Conservation (phyloP, 1,140 invertebrate genomes). For the Paramacrobiotus metropolitanus region DNA sequence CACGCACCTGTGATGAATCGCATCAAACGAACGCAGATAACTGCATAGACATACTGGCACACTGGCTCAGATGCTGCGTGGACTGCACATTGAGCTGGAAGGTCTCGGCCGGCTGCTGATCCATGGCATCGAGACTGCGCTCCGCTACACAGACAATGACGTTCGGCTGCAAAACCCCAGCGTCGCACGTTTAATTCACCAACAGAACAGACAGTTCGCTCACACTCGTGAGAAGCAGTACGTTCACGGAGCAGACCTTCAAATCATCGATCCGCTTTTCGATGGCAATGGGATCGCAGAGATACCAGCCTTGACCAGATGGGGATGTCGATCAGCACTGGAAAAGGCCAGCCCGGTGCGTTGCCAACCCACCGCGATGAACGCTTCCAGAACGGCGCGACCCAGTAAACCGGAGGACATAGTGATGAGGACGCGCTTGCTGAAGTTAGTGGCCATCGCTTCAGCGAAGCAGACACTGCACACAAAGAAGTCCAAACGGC, state of each 20-base stretch:
- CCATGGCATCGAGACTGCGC: constrained; percentile 28
- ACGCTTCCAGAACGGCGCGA: constrained; percentile 21
- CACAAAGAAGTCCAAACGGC: too few species aligned
- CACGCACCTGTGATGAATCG: background rate
- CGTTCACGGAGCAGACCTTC: constrained; percentile 14
- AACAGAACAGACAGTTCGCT: background rate
- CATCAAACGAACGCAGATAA: background rate
- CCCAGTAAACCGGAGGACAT: constrained; percentile 30
- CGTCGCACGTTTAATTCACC: too few species aligned
- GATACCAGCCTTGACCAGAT: constrained; percentile 22
- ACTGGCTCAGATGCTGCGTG: constrained; percentile 23
- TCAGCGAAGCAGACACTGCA: too few species aligned
- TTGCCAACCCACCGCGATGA: constrained; percentile 19
- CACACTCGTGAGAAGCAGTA: background rate
- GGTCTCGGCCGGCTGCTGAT: constrained; percentile 24
- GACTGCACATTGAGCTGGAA: constrained; percentile 25
- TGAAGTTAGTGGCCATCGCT: too few species aligned
- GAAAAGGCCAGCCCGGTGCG: constrained; percentile 24
- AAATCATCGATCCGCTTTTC: constrained; percentile 17
- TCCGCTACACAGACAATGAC: constrained; percentile 30
- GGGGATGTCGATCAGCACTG: constrained; percentile 14
- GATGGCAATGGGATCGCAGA: constrained; percentile 20
- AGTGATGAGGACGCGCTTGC: constrained; percentile 23
- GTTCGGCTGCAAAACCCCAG: constrained; percentile 20
- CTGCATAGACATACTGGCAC: constrained; percentile 22